Conservation (phyloP, 2,113 vertebrate species). For the Ginglymostoma cirratum region DNA sequence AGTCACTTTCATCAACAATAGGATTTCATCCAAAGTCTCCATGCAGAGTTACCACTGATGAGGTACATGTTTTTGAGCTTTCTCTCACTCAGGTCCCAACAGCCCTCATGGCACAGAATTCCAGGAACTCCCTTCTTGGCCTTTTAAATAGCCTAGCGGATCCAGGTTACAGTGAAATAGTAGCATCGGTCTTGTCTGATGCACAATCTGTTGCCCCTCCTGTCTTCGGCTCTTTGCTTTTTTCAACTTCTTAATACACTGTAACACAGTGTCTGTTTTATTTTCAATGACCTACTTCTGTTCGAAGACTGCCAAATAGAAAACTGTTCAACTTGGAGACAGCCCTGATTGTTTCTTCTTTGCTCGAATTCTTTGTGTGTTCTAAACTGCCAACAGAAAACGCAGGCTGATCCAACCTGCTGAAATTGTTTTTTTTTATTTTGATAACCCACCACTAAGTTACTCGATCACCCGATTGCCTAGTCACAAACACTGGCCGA, state of each 20-base stretch:
- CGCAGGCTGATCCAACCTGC: background rate
- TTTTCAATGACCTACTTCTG: background rate
- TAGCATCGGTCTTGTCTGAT: background rate
- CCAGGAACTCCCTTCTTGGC: background rate
- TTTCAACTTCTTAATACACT: background rate
- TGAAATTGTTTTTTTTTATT: background rate
- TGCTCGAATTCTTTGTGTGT: background rate
- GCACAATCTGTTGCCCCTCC: background rate
- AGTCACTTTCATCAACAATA: background rate
- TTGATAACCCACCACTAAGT: background rate
- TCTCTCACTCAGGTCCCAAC: background rate
- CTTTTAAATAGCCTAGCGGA: background rate
- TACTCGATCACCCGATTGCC: no score
- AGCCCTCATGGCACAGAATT: background rate
- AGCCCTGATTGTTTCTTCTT: background rate
- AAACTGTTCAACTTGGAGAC: background rate
- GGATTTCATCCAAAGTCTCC: background rate
- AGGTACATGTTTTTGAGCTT: background rate
- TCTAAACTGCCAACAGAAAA: background rate
- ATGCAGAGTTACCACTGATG: background rate
- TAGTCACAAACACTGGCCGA: no score
- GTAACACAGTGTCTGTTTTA: background rate
- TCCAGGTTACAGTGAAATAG: background rate
- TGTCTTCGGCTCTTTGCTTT: background rate
- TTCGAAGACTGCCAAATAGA: background rate